Base-by-base conservation (phyloP, 2,113 vertebrate genomes). In the Alces alces region DNA sequence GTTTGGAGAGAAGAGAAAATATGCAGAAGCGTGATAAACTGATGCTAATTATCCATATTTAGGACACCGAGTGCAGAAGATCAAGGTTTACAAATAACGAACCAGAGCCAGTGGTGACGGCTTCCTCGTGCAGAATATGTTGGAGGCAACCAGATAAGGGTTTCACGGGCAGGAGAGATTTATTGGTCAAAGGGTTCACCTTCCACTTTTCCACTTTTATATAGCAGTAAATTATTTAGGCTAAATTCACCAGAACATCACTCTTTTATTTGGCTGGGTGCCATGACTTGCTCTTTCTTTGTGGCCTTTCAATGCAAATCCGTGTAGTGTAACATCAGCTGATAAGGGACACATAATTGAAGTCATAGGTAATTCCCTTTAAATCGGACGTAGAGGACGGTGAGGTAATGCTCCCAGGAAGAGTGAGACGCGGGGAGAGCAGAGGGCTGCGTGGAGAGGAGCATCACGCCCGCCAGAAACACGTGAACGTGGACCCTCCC, bases 11-110 rank as follows among this genome's bases (percentile, higher is more conserved):
- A 98, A 98, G 99, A 99, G 99, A 99, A 99, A 99, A 99, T 99
- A 99, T 99, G 99, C 99, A 99, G 99, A 99, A 99, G 99, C 99
- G 99, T 99, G 99, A 99, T 99, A 99, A 99, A 99, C 99, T 99
- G 99, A 99, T 99, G 99, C 99, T 99, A 99, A 99, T 99, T 99
- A 99, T 99, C 99, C 99, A 99, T 99, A 99, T 99, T 99, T 99
- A 99, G 99, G 99, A 99, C 99, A 99, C 99, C 98, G 98, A 99
- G 99, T 99, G 99, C 99, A 99, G 99, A 99, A 99, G 99, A 99
- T 99, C 99, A 99, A 99, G 99, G 99, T 99, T 99, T 99, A 99
- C 99, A 99, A 99, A 99, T 99, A 99, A 99, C 99, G 99, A 99
- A 99, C 99, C 99, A 98, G 99, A 99, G 99, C 99, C 98, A 99